Base-by-base conservation (phyloP, 30 jellyfish, hydroid and myxozoan species). In the Aurelia coerulea region DNA sequence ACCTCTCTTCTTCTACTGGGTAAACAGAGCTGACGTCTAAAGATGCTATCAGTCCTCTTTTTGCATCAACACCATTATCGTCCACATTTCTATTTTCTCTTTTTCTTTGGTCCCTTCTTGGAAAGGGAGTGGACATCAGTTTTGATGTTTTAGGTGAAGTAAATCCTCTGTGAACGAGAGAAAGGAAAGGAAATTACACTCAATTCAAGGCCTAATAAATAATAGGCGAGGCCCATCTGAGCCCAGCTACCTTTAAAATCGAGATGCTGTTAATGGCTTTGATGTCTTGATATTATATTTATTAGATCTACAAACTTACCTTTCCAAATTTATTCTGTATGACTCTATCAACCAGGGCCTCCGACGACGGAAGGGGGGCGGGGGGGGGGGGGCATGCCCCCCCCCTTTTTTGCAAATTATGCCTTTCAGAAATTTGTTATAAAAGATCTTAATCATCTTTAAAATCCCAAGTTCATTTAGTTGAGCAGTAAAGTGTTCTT, bases 91-190 rank as follows among this genome's bases (percentile, higher is more conserved):
- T 15, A 8, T 53, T 10, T 53, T 53, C 12, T 53, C 65, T 53
- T 53, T 15, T 53, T 9, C 65, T 53, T 9, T 53, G 65, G 65
- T 53, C 65, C n/a, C n/a, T n/a, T 15, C 15, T 53, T 53, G 65
- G 65, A 15, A 53, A 53, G 65, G 65, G 65, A 53, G 65, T 53
- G 15, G 65, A 53, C 65, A 53, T 53, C 65, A 53, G 65, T 53
- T 53, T 53, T 53, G 65, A 53, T 53, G 65, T 53, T 53, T 53
- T 10, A 8, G 65, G 65, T 53, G 65, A 53, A 53, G 65, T 15
- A 53, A 53, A 53, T 53, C 15, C 65, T 53, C 65, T 53, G 65
- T 53, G 65, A 53, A 53, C 65, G 15, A 53, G 15, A 53, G 15
- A 53, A 53, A 15, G 65, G 15, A 8, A 53, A 53, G 12, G 12